Percentiles rank a stretch among this genome's conserved stretches.
Conservation (phyloP, 2,888 invertebrate species). For the Tenthredo mesomela region DNA sequence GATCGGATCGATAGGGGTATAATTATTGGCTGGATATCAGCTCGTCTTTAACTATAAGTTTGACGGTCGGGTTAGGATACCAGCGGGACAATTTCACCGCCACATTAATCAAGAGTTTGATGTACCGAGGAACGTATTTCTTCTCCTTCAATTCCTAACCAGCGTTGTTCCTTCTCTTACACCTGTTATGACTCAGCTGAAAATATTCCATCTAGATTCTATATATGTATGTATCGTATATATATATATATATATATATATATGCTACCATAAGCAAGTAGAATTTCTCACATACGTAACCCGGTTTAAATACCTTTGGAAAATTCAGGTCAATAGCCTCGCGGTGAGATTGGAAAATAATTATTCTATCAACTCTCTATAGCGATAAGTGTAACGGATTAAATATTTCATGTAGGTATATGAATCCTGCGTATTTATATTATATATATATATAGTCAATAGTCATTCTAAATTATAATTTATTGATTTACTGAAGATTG, state of each 20-base stretch:
- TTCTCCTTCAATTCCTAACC: background rate
- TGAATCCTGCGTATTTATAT: no score
- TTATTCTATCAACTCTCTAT: background rate
- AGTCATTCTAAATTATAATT: background rate
- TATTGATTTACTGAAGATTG: background rate
- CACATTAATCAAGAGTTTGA: conserved; percentile 34
- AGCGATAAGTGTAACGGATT: background rate
- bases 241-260: background rate
- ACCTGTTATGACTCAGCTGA: conserved; percentile 53
- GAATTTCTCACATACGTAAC: conserved; percentile 11
- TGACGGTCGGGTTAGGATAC: background rate
- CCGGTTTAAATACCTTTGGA: conserved; percentile 24
- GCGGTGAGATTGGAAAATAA: background rate
- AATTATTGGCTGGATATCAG: conserved; percentile 33
- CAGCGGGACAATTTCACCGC: conserved; percentile 45
- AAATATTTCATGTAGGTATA: background rate
- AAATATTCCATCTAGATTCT: conserved; percentile 47
- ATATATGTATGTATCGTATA: background rate
- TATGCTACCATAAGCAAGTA: background rate
- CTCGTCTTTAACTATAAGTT: background rate
- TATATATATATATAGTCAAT: background rate
- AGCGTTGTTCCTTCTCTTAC: conserved; percentile 3
- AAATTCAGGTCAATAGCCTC: conserved; percentile 35
- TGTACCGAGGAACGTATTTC: conserved; percentile 37
- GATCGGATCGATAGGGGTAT: conserved; percentile 8